Evolutionary conservation across 2,888 invertebrate genomes (phyloP), one percentile per base, ranked within the genome.

Genomic region (Sialis lutaria): DNA sequence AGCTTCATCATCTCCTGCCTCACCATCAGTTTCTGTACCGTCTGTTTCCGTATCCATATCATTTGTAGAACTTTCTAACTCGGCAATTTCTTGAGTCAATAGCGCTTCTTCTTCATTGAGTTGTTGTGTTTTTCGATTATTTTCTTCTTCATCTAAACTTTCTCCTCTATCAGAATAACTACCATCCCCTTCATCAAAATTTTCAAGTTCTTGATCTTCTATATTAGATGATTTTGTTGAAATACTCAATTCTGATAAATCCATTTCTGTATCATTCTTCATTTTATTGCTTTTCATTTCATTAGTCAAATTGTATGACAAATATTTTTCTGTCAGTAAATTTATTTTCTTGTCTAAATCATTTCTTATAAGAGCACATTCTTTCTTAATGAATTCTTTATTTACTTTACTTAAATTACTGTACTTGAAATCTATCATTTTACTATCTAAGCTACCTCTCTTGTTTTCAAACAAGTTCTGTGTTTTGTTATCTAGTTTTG

Each of bases 31-130:
- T 68, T 78, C 77, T 6, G 81, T 81, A 55, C 85, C 86, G 60
- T 86, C 86, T 0, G 85, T 86, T 63, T 86, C 86, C 0, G 84
- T 85, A 53, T 86, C 86, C 41, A 85, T 69, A 56, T 84, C 83
- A 44, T 83, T 77, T 55, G 79, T 84, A 0, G 79, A 76, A 42
- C 78, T 77, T 53, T 79, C 81, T 52, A 85, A 60, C 60, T 85
- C 82, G 54, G 79, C 72, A 47, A 85, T 85, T 62, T 85, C 84
- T 40, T 82, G 72, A 53, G 83, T 82, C 43, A 86, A 57, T 3
- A 77, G 68, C 51, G 82, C 85, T 56, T 86, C 85, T 55, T 85
- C 85, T 52, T 83, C 84, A 4, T 80, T 77, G 30, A 86, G 58
- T 47, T 70, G 69, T 50, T 69, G 67, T 0, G 70, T 69, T 56